These are phyloP conservation scores for Catocala fraxini DNA, from an alignment of 2,888 invertebrate genomes.

Conservation along the genomic window DNA sequence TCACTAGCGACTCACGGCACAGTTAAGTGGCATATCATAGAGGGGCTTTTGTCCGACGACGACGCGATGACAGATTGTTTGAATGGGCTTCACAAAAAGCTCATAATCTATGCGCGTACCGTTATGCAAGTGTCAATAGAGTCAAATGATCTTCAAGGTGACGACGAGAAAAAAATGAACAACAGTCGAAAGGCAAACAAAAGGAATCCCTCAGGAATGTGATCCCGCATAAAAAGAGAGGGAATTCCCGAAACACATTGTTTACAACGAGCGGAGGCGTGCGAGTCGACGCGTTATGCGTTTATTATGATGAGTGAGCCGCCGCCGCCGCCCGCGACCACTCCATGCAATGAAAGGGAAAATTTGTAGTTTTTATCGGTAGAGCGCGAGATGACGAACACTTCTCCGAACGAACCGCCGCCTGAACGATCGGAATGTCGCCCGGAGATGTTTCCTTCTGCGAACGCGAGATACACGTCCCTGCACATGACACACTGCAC, in stretches of 20 bases:
- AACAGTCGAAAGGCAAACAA: slow-evolving; percentile 81
- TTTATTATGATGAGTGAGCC: slow-evolving; percentile 73
- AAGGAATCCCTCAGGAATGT: slow-evolving; percentile 87
- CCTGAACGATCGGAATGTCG: slow-evolving; percentile 68
- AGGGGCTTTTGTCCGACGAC: slow-evolving; percentile 29
- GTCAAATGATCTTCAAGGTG: slow-evolving; percentile 70
- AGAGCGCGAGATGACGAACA: slow-evolving; percentile 74
- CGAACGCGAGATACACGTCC: slow-evolving; percentile 18
- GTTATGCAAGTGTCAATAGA: slow-evolving; percentile 73
- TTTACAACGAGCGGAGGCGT: slow-evolving; percentile 75
- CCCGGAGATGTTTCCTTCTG: slow-evolving; percentile 57
- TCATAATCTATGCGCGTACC: slow-evolving; percentile 59
- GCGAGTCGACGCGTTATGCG: slow-evolving; percentile 72
- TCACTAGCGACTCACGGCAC: slow-evolving; percentile 9
- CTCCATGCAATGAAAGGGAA: slow-evolving; percentile 84
- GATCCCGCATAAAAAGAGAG: slow-evolving; percentile 81
- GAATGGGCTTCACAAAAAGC: slow-evolving; percentile 54
- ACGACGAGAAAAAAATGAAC: slow-evolving; percentile 69
- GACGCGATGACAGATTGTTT: slow-evolving; percentile 35
- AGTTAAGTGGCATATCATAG: slow-evolving; percentile 25
- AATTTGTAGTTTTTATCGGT: slow-evolving; percentile 80
- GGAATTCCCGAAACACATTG: slow-evolving; percentile 86
- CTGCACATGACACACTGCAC: slow-evolving; percentile 1
- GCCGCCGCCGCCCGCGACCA: slow-evolving; percentile 52
- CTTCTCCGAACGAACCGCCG: slow-evolving; percentile 71